Conservation (phyloP, 2,888 invertebrate species). For the Ashinkailepas kermadecensis region DNA sequence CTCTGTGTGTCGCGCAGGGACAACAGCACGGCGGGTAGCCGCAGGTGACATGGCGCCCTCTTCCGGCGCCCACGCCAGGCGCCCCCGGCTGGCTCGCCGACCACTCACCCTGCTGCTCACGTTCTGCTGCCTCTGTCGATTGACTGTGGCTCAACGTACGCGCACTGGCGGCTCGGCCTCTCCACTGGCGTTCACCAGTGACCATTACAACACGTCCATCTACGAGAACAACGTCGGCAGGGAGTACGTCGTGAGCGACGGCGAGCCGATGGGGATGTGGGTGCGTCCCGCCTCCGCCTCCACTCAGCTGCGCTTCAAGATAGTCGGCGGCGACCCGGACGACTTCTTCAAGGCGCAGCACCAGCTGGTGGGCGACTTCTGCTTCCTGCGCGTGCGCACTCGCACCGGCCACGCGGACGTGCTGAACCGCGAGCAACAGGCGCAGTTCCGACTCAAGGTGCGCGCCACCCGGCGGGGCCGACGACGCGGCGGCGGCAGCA, state of each 20-base stretch:
- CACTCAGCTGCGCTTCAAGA: constrained; percentile 64
- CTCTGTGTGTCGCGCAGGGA: background rate
- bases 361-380: constrained; percentile 83
- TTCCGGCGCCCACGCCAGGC: background rate
- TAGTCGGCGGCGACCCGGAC: constrained; percentile 77
- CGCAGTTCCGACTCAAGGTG: constrained; percentile 69
- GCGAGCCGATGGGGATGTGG: constrained; percentile 66
- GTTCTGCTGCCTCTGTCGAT: background rate
- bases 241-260: constrained; percentile 65
- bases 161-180: too few species aligned
- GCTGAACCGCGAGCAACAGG: constrained; percentile 84
- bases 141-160: background rate
- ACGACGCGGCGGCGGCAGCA: background rate
- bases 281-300: constrained; percentile 42
- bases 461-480: constrained; percentile 50
- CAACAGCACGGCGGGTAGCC: background rate
- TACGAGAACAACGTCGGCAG: constrained; percentile 87
- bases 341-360: constrained; percentile 90
- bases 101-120: background rate
- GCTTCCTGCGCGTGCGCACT: constrained; percentile 81
- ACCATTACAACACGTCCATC: constrained; percentile 77
- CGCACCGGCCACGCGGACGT: constrained; percentile 79
- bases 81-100: background rate
- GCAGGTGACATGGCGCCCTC: constrained; percentile 3
- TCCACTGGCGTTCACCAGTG: constrained; percentile 61